Evolutionary conservation across 2,113 vertebrate genomes (phyloP), one percentile per base, ranked within the genome.

Genomic region (Glaucomys volans): DNA sequence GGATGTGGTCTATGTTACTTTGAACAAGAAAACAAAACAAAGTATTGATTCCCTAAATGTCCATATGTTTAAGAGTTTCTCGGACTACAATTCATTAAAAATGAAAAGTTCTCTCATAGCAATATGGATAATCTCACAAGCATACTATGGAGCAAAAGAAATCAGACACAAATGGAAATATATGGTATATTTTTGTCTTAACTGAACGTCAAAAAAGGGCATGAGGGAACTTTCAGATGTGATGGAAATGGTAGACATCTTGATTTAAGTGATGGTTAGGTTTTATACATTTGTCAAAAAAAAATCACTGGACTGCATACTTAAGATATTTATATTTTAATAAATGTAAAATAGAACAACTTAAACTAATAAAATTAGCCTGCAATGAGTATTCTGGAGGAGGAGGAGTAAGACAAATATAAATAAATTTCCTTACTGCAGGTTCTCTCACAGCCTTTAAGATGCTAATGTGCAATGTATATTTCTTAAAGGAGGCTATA

Each of bases 241-340:
- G 52, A 74, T 40, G 9, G 24, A 28, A 80, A 47, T 59, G 35
- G 3, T 62, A 32, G n/a, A 2, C 44, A 54, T 62, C 9, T 85
- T 69, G 30, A 69, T n/a, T 76, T 84, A 37, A 28, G 30, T 37
- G 35, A 71, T 3, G 4, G 22, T 74, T 92, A 42, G 11, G 3
- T 16, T 28, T 0, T 66, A 9, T 82, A 26, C 42, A 32, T 88
- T 88, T 93, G 44, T 88, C 84, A 92, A 54, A 20, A 47, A 47
- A 47, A 47, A 47, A 5, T 94, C 26, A 74, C 4, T 54, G 2
- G 76, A 62, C 44, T 57, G 2, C 28, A 64, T 52, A 79, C 20
- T 95, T 90, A 90, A 12, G 26, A 90, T 30, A 2, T 52, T 95
- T 85, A 74, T 20, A 64, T 75, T 83, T 92, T 90, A 86, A 88